Percentiles rank a stretch among this genome's conserved stretches.
These are phyloP conservation scores for Goniozus legneri DNA, from an alignment of 1,140 invertebrate species.

Conservation along the genomic window DNA sequence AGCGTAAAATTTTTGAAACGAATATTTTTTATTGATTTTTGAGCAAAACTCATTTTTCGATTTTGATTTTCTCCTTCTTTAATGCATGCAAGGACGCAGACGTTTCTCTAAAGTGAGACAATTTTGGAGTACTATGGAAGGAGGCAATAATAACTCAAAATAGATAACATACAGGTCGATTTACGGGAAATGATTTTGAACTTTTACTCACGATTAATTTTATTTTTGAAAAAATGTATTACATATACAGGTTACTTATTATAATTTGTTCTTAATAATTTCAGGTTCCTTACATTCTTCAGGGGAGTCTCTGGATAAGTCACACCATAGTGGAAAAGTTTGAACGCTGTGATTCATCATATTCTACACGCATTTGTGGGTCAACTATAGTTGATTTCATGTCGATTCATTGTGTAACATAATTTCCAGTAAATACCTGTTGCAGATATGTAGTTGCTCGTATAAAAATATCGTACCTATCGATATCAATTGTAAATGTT, in stretches of 20 bases:
- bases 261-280: constrained; percentile 21
- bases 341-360: constrained; percentile 40
- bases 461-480: no score
- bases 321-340: constrained; percentile 46
- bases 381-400: no score
- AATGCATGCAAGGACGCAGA: constrained; percentile 53
- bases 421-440: constrained; percentile 18
- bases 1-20: neutral
- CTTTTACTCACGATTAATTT: constrained; percentile 11
- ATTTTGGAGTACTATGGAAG: constrained; percentile 55
- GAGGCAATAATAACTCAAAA: constrained; percentile 48
- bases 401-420: constrained; percentile 12
- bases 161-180: constrained; percentile 29
- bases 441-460: constrained; percentile 10
- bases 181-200: constrained; percentile 2
- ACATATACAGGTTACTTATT: constrained; percentile 3
- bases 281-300: constrained; percentile 53
- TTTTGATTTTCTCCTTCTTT: constrained; percentile 29
- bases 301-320: constrained; percentile 49
- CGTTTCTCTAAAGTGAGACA: constrained; percentile 53
- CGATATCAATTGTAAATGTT: no score
- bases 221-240: constrained; percentile 10
- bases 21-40: constrained; percentile 9
- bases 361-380: no score
- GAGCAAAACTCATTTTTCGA: constrained; percentile 25